Percentiles rank a stretch among this genome's conserved stretches.
Evolutionary conservation across 2,888 invertebrate genomes (phyloP).

Genomic region (Tridacna crocea): DNA sequence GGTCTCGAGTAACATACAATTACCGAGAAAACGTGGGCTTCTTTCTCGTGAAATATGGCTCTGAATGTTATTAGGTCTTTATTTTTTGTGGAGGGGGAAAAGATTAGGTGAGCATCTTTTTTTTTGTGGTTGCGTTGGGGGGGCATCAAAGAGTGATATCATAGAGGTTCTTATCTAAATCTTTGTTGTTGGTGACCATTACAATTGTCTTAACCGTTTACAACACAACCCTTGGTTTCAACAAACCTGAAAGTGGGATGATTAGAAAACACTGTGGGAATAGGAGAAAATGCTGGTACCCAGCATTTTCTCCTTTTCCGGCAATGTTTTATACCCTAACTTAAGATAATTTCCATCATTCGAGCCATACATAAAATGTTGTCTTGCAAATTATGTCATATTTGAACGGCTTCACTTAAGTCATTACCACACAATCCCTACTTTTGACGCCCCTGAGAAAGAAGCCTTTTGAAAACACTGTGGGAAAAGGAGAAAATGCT

Average conservation of each 20-base stretch:
- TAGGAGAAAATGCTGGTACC: not conserved
- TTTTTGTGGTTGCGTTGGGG: no score
- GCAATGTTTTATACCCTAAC: not conserved
- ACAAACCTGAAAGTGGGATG: not conserved
- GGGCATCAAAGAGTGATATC: no score
- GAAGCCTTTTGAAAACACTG: no score
- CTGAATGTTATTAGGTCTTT: no score
- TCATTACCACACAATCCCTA: not conserved
- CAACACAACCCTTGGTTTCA: no score
- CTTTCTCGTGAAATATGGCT: no score
- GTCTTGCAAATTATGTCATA: not conserved
- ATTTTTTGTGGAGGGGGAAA: no score
- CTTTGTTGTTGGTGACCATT: no score
- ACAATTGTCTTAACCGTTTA: no score
- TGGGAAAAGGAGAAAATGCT: not conserved
- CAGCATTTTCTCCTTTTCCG: slow-evolving; percentile 2
- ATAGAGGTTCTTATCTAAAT: no score
- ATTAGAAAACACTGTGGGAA: not conserved
- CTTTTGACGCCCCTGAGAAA: no score
- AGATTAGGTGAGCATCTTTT: no score
- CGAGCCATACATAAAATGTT: not conserved
- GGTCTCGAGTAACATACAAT: not conserved
- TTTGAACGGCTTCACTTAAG: not conserved
- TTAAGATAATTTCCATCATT: not conserved
- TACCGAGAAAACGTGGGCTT: not conserved